These are phyloP conservation scores for Lymantria dispar DNA, from an alignment of 2,888 invertebrate species.

Conservation along the genomic window DNA sequence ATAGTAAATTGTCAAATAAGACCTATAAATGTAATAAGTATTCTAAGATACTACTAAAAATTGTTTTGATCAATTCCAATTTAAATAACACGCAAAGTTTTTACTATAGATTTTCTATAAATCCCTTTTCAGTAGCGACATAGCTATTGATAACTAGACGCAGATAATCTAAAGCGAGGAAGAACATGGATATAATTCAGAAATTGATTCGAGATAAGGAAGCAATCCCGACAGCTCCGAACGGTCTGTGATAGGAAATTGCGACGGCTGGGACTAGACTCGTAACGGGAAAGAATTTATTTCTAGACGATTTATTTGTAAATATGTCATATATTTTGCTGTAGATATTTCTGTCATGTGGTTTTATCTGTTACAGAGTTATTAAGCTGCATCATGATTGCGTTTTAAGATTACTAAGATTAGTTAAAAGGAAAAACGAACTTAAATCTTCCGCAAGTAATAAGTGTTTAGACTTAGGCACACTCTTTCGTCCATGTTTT, in stretches of 20 bases:
- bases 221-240: conserved; percentile 52
- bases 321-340: conserved; percentile 2
- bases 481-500: too few species aligned
- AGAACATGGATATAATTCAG: conserved; percentile 39
- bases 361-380: too few species aligned
- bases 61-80: too few species aligned
- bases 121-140: conserved; percentile 1
- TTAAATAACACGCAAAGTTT: not conserved
- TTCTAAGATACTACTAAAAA: too few species aligned
- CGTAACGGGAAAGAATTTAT: conserved; percentile 23
- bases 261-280: conserved; percentile 44
- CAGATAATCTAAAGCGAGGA: conserved; percentile 24
- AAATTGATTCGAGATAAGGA: conserved; percentile 63
- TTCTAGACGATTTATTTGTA: conserved; percentile 22
- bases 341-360: not conserved
- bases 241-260: conserved; percentile 54
- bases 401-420: too few species aligned
- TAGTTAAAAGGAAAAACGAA: too few species aligned
- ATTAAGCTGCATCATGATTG: too few species aligned
- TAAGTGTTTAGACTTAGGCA: too few species aligned
- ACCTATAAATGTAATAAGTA: too few species aligned
- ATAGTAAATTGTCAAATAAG: too few species aligned
- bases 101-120: conserved; percentile 1
- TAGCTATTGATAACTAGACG: conserved; percentile 5
- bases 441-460: too few species aligned